Evolutionary conservation across 37 sponge, comb jelly and placozoan species (phyloP).

Genomic region (Tethya wilhelma): DNA sequence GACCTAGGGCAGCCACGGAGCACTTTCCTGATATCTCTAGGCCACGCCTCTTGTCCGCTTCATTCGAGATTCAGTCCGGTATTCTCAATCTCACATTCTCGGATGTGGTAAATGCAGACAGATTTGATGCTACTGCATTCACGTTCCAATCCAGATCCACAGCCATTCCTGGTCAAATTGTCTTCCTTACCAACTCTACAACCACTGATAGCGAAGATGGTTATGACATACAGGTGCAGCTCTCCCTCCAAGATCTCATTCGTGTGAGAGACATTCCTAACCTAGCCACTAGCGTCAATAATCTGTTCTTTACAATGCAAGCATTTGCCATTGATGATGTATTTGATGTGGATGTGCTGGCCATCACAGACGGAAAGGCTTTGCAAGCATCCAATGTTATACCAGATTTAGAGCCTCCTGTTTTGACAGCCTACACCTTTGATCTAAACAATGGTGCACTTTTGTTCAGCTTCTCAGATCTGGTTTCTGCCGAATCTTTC

Average conservation of each 20-base stretch:
- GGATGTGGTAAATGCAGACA: slow-evolving; percentile 78
- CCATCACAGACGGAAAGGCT: slow-evolving; percentile 88
- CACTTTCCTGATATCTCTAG: slow-evolving; percentile 62
- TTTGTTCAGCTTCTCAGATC: slow-evolving; percentile 65
- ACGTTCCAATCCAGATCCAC: slow-evolving; percentile 62
- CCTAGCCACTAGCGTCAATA: slow-evolving; percentile 55
- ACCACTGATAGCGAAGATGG: slow-evolving; percentile 64
- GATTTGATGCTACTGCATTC: slow-evolving; percentile 88
- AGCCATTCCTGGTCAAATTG: slow-evolving; percentile 40
- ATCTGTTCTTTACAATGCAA: slow-evolving; percentile 83
- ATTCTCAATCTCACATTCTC: slow-evolving; percentile 71
- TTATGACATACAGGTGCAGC: slow-evolving; percentile 52
- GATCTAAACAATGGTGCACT: slow-evolving; percentile 79
- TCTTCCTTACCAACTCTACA: slow-evolving; percentile 53
- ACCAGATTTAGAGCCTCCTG: slow-evolving; percentile 71
- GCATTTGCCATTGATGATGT: slow-evolving; percentile 94
- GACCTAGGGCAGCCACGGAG: slow-evolving; percentile 39
- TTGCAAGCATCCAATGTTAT: slow-evolving; percentile 56
- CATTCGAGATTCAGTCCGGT: slow-evolving; percentile 84
- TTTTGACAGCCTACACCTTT: slow-evolving; percentile 55
- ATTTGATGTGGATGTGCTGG: slow-evolving; percentile 78
- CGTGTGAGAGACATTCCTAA: slow-evolving; percentile 65
- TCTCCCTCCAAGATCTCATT: slow-evolving; percentile 74
- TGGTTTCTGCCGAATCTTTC: slow-evolving; percentile 66
- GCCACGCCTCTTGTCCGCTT: slow-evolving; percentile 65